A percentile compares a stretch with the other conserved stretches of the same genome.
Evolutionary conservation across 2,113 vertebrate genomes (phyloP).

Genomic region (Pomatostomus ruficeps): DNA sequence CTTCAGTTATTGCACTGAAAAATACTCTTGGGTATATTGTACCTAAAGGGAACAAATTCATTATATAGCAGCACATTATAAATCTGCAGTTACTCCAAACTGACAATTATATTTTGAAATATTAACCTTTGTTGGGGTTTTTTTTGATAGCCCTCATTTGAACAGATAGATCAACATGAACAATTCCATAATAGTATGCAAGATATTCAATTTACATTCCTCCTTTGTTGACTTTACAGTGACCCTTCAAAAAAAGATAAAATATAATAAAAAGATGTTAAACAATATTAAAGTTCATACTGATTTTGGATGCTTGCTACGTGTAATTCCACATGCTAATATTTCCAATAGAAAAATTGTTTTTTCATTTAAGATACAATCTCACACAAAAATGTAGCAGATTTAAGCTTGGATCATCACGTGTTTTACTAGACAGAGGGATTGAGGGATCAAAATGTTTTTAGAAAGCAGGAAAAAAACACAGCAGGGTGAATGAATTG

Average conservation of each 20-base stretch:
- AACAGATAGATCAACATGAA: neutral
- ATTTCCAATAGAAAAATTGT: neutral
- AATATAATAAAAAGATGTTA: neutral
- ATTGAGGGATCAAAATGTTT: neutral
- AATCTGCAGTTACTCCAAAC: neutral
- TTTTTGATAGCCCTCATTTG: neutral
- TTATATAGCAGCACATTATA: neutral
- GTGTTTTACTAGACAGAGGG: neutral
- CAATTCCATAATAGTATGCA: neutral
- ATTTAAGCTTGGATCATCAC: neutral
- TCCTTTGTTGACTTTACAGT: neutral
- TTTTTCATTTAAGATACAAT: neutral
- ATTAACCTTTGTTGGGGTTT: neutral
- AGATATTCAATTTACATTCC: neutral
- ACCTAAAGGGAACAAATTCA: neutral
- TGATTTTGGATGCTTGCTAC: neutral
- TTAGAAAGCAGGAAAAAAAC: neutral
- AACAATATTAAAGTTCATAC: neutral
- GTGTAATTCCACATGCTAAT: neutral
- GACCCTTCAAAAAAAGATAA: neutral
- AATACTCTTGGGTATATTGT: conserved; percentile 5
- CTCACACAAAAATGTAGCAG: neutral
- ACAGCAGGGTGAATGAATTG: neutral
- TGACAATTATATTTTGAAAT: neutral
- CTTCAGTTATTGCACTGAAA: neutral